phyloP scores from a whole-genome alignment of 1,140 invertebrate species.

The Drosophila gunungcola region DNA sequence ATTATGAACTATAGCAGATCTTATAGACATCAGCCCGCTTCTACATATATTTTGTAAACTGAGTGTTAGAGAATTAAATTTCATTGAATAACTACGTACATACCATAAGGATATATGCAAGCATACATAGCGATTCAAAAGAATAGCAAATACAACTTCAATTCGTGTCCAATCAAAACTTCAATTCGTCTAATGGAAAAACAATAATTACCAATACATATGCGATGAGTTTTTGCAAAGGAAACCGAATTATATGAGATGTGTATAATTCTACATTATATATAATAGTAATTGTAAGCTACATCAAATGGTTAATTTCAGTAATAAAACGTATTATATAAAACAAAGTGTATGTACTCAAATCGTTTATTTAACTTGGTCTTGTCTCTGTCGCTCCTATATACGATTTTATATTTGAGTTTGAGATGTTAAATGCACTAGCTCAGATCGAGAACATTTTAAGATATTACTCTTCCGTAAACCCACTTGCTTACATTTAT shows the following conservation, averaged over 20 bases:
- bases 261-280: slow-evolving; percentile 59
- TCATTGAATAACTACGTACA: slow-evolving; percentile 29
- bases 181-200: slow-evolving; percentile 75
- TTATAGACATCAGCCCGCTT: slow-evolving; percentile 37
- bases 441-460: no score
- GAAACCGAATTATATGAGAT: slow-evolving; percentile 45
- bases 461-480: no score
- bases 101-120: slow-evolving; percentile 43
- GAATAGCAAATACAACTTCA: slow-evolving; percentile 39
- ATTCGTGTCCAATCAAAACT: slow-evolving; percentile 77
- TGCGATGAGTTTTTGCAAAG: slow-evolving; percentile 32
- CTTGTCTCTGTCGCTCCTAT: background rate
- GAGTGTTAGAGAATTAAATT: slow-evolving; percentile 41
- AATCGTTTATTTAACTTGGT: background rate
- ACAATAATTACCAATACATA: slow-evolving; percentile 65
- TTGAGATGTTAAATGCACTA: no score
- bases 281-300: slow-evolving; percentile 67
- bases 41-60: slow-evolving; percentile 53
- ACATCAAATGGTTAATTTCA: slow-evolving; percentile 80
- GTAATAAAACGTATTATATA: slow-evolving; percentile 75
- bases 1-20: slow-evolving; percentile 30
- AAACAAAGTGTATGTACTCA: slow-evolving; percentile 13
- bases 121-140: slow-evolving; percentile 9
- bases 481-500: no score
- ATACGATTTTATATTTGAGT: background rate